Evolutionary conservation across 2,113 vertebrate species (phyloP).

Genomic region (Peromyscus leucopus): DNA sequence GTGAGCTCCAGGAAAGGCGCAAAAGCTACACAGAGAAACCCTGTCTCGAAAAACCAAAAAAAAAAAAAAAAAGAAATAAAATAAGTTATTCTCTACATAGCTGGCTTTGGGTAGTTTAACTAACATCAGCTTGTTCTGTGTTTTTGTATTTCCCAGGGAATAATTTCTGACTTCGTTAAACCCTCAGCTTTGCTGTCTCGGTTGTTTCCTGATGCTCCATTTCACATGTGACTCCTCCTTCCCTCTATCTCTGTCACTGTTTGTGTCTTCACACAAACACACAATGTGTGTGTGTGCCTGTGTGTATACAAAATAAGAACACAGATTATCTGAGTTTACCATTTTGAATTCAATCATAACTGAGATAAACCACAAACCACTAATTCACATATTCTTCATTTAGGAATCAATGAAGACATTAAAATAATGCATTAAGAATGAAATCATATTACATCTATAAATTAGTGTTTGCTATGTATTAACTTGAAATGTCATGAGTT

Average conservation of each 20-base stretch:
- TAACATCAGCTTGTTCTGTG: conserved; percentile 41
- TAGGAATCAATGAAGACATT: neutral
- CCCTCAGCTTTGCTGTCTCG: neutral
- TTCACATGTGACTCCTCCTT: neutral
- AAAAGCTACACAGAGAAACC: too few relatives aligned
- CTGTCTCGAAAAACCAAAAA: too few relatives aligned
- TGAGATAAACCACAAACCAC: neutral
- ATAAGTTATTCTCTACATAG: conserved; percentile 25
- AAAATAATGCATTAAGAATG: neutral
- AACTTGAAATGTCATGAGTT: neutral
- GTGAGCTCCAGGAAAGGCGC: too few relatives aligned
- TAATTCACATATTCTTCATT: neutral
- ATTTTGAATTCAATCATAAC: neutral
- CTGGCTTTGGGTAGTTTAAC: conserved; percentile 23
- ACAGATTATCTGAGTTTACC: neutral
- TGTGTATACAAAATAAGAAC: neutral
- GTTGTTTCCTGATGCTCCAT: neutral
- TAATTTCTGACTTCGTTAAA: conserved; percentile 48
- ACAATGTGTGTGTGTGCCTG: neutral
- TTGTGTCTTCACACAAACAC: neutral
- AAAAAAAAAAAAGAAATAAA: too few relatives aligned
- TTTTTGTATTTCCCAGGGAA: neutral
- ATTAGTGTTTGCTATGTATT: neutral
- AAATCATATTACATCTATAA: neutral
- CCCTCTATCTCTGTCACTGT: neutral